Evolutionary conservation across 1,140 invertebrate species (phyloP).

Genomic region (Ruditapes philippinarum): DNA sequence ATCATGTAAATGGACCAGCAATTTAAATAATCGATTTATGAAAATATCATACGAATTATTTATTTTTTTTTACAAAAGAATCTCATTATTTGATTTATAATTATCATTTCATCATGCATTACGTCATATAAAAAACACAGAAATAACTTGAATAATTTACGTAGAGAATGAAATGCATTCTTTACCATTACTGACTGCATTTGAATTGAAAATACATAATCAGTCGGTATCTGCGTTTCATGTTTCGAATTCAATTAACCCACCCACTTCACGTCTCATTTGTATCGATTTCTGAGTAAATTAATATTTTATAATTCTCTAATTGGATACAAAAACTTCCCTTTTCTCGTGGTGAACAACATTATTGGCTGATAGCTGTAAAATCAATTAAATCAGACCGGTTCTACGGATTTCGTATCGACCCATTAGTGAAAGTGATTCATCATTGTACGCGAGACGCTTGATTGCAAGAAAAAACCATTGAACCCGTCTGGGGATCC

Average conservation of each 20-base stretch:
- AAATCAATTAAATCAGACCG: conserved; percentile 58
- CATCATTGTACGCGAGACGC: conserved; percentile 61
- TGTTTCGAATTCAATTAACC: conserved; percentile 25
- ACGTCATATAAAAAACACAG: too few species aligned
- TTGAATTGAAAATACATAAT: background rate
- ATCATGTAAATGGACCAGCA: too few species aligned
- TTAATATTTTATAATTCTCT: conserved; percentile 68
- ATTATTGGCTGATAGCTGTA: conserved; percentile 53
- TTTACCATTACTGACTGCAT: background rate
- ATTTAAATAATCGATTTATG: too few species aligned
- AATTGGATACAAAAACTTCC: conserved; percentile 58
- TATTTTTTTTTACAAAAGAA: background rate
- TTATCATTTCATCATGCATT: too few species aligned
- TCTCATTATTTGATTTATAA: too few species aligned
- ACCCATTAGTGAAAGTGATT: conserved; percentile 64
- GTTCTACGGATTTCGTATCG: conserved; percentile 55
- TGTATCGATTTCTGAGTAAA: conserved; percentile 38
- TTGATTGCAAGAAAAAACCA: conserved; percentile 57
- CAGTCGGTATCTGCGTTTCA: background rate
- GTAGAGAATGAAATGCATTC: too few species aligned
- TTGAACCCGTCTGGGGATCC: conserved; percentile 60
- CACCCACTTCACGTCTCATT: conserved; percentile 40
- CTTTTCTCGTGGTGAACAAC: conserved; percentile 9
- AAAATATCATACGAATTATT: background rate
- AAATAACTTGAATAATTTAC: too few species aligned